A percentile compares a stretch with the other conserved stretches of the same genome.
These are phyloP conservation scores for Forbesichthys agassizii DNA, from an alignment of 2,113 vertebrate genomes.

Conservation along the genomic window DNA sequence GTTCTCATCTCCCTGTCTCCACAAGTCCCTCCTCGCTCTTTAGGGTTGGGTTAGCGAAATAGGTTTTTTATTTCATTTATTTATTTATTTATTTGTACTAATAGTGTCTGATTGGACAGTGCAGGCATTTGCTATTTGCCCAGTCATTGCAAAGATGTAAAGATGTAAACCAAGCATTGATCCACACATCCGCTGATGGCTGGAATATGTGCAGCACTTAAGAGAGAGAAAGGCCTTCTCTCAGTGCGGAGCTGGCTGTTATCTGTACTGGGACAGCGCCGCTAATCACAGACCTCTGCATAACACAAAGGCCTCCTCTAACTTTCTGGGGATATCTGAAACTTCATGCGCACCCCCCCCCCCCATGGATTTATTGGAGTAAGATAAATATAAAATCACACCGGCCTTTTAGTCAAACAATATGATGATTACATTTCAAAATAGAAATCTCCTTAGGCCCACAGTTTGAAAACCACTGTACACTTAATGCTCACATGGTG, in stretches of 20 bases:
- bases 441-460: no score
- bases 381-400: no score
- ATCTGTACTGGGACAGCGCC: constrained; percentile 16
- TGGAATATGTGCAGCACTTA: constrained; percentile 66
- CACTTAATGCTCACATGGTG: no score
- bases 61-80: not conserved
- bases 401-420: no score
- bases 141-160: constrained; percentile 57
- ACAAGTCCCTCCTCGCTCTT: constrained; percentile 17
- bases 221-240: constrained; percentile 56
- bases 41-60: constrained; percentile 10
- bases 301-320: not conserved
- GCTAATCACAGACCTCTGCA: constrained; percentile 17
- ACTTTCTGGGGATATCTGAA: no score
- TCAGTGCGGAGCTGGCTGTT: constrained; percentile 40
- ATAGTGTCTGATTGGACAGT: constrained; percentile 58
- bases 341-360: no score
- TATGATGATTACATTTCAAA: no score
- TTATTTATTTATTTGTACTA: constrained; percentile 53
- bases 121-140: constrained; percentile 45
- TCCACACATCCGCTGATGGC: constrained; percentile 60
- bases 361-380: no score
- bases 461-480: no score
- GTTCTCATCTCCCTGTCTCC: constrained; percentile 7
- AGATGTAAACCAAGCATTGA: constrained; percentile 69